phyloP scores from a whole-genome alignment of 2,888 invertebrate genomes.

The Dastarcus helophoroides region DNA sequence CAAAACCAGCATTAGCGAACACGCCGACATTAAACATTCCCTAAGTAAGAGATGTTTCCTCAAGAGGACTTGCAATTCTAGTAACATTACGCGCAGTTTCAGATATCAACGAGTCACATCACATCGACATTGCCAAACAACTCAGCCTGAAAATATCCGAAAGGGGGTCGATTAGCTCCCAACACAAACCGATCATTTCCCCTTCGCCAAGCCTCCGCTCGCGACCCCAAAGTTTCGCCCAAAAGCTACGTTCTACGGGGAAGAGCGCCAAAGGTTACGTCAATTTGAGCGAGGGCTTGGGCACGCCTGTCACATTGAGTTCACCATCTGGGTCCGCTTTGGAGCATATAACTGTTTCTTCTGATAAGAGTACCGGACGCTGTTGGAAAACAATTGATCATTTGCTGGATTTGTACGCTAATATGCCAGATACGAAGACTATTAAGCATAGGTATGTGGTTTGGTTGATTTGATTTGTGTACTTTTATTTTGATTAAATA shows the following conservation, averaged over 20 bases:
- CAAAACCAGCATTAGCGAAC: slow-evolving; percentile 34
- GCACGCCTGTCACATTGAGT: slow-evolving; percentile 56
- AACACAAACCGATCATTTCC: slow-evolving; percentile 37
- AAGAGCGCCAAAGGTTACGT: slow-evolving; percentile 80
- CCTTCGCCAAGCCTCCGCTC: slow-evolving; percentile 46
- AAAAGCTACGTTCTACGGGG: slow-evolving; percentile 73
- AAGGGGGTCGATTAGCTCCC: slow-evolving; percentile 29
- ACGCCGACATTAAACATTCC: slow-evolving; percentile 45
- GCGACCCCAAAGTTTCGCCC: slow-evolving; percentile 79
- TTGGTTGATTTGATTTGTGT: slow-evolving; percentile 2
- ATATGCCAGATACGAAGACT: slow-evolving; percentile 90
- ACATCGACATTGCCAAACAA: slow-evolving; percentile 40
- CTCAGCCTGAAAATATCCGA: slow-evolving; percentile 34
- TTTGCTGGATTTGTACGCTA: slow-evolving; percentile 83
- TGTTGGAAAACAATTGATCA: slow-evolving; percentile 95
- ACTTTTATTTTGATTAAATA: slow-evolving; percentile 23
- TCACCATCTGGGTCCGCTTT: slow-evolving; percentile 49
- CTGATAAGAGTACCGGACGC: slow-evolving; percentile 44
- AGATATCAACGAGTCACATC: slow-evolving; percentile 50
- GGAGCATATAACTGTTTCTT: slow-evolving; percentile 40
- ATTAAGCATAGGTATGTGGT: slow-evolving; percentile 54
- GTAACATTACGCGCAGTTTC: slow-evolving; percentile 38
- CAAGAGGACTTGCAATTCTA: neutral
- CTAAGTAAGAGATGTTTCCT: slow-evolving; percentile 37
- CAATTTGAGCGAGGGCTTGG: slow-evolving; percentile 63